Conservation (phyloP, 2,888 invertebrate genomes). For the Artemia sinica region DNA sequence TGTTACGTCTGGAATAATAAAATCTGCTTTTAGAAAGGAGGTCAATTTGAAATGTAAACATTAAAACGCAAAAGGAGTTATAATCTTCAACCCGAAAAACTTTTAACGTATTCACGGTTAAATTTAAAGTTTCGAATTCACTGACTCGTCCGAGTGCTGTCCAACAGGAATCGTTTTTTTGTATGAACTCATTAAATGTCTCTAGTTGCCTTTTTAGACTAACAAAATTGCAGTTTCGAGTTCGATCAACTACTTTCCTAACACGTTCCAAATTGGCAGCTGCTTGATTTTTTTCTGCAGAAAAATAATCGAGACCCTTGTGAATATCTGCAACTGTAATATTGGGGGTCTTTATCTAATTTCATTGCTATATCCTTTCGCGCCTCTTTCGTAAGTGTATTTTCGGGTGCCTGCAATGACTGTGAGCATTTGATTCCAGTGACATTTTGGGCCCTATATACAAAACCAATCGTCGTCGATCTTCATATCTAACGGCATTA, state of each 20-base stretch:
- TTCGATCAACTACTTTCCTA: not conserved
- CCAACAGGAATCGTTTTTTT: not conserved
- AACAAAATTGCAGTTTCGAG: not conserved
- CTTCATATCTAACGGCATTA: not conserved
- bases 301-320: not conserved
- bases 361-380: not conserved
- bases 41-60: not conserved
- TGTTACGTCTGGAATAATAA: constrained; percentile 6
- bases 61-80: not conserved
- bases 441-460: not conserved
- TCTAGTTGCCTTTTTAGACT: not conserved
- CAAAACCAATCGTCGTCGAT: not conserved
- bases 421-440: not conserved
- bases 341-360: not conserved
- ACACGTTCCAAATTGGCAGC: not conserved
- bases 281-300: not conserved
- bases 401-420: not conserved
- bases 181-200: not conserved
- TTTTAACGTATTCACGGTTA: not conserved
- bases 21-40: not conserved
- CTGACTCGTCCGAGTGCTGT: not conserved
- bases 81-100: not conserved
- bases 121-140: not conserved
- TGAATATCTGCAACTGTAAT: not conserved
- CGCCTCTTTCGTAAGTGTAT: not conserved